phyloP scores from a whole-genome alignment of 2,888 invertebrate species.

The Tenthredo livida region DNA sequence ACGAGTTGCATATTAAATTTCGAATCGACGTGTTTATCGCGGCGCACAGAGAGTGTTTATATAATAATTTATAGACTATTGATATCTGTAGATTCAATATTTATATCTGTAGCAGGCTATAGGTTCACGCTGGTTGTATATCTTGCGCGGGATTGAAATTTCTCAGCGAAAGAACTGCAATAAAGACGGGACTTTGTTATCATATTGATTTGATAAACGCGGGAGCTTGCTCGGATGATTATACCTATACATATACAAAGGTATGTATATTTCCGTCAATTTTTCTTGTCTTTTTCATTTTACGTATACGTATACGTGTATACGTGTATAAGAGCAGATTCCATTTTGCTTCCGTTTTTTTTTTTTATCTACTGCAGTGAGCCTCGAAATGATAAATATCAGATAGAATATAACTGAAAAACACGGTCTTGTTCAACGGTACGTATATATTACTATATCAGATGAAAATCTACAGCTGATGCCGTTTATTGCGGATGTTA shows the following conservation, averaged over 20 bases:
- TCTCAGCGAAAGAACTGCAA: neutral
- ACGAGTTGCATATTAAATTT: neutral
- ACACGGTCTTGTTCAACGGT: neutral
- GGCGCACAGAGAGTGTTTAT: neutral
- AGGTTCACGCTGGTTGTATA: neutral
- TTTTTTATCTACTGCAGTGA: neutral
- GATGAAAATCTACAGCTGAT: neutral
- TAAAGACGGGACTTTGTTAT: neutral
- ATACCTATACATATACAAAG: too few species aligned
- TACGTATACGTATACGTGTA: neutral
- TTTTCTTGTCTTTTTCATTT: neutral
- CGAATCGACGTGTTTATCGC: slow-evolving; percentile 7
- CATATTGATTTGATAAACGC: neutral
- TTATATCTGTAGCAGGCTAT: neutral
- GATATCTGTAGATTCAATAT: neutral
- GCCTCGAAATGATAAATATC: neutral
- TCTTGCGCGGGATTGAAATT: neutral
- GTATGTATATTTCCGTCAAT: neutral
- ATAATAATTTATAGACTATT: neutral
- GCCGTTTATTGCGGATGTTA: neutral
- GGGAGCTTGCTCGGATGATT: neutral
- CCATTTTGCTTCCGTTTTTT: neutral
- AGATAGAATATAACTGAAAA: neutral
- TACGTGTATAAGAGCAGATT: neutral
- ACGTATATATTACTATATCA: neutral